Evolutionary conservation across 2,797 vertebrate species (phyloP).

Genomic region (Acanthis flammea): DNA sequence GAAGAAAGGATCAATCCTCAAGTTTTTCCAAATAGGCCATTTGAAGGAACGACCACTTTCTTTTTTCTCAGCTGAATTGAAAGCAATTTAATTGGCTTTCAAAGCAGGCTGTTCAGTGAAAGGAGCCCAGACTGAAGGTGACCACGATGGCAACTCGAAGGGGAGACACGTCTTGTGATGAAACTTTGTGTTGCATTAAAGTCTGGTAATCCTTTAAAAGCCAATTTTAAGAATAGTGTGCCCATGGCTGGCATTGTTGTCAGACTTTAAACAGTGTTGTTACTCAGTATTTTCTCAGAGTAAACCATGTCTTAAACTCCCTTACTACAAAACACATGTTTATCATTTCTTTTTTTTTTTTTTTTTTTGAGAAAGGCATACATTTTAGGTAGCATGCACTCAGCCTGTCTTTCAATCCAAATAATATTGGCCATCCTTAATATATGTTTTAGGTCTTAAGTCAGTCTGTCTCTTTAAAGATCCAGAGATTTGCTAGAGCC

Average conservation of each 20-base stretch:
- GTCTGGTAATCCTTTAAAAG: background rate
- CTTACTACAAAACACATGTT: rapidly evolving
- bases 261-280: background rate
- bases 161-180: background rate
- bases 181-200: background rate
- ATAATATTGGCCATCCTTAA: background rate
- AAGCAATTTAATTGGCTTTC: slow-evolving; percentile 29
- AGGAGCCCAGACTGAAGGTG: slow-evolving; percentile 11
- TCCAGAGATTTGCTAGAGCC: background rate
- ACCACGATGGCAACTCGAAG: background rate
- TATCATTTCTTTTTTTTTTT: background rate
- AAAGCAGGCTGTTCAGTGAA: background rate
- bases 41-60: background rate
- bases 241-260: background rate
- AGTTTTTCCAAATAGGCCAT: slow-evolving; percentile 38
- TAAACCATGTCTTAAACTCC: background rate
- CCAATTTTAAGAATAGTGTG: background rate
- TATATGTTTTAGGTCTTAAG: background rate
- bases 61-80: slow-evolving; percentile 38
- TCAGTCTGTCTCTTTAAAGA: background rate
- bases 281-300: background rate
- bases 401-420: background rate
- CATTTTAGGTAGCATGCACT: background rate
- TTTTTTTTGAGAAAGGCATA: background rate
- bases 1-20: slow-evolving; percentile 52